Percentiles rank a stretch among this genome's conserved stretches.
Evolutionary conservation across 2,797 vertebrate genomes (phyloP).

Genomic region (Varecia variegata): DNA sequence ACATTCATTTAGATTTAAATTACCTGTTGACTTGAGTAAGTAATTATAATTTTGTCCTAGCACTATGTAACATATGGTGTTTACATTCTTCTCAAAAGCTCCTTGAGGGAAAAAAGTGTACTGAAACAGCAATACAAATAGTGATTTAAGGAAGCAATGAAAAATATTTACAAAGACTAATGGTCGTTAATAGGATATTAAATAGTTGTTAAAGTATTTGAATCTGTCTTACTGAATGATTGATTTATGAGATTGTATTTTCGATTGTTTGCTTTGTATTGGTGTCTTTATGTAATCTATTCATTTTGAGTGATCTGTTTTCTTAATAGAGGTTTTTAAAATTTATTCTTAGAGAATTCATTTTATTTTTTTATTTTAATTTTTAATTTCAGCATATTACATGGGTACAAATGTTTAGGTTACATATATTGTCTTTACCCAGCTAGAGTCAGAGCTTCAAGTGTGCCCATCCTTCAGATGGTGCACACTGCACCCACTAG

Average conservation of each 20-base stretch:
- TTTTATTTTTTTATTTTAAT: background rate
- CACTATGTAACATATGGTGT: constrained; percentile 64
- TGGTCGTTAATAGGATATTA: background rate
- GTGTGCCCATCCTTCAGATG: too few relatives aligned
- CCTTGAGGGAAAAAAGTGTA: constrained; percentile 20
- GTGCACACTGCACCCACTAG: too few relatives aligned
- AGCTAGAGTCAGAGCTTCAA: too few relatives aligned
- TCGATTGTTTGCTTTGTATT: background rate
- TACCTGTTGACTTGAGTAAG: constrained; percentile 66
- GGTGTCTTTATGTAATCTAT: background rate
- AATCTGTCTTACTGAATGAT: constrained; percentile 34
- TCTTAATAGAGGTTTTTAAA: background rate
- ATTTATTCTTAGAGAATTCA: background rate
- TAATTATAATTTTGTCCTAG: constrained; percentile 64
- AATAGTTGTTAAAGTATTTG: constrained; percentile 32
- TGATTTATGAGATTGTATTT: constrained; percentile 13
- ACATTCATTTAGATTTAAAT: constrained; percentile 56
- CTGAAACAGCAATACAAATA: constrained; percentile 32
- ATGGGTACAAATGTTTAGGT: too few relatives aligned
- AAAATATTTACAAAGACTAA: constrained; percentile 37
- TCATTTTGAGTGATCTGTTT: background rate
- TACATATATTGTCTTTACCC: too few relatives aligned
- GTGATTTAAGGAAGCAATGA: constrained; percentile 9
- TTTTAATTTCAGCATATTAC: too few relatives aligned
- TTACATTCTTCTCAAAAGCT: constrained; percentile 65